Evolutionary conservation across 64 coral and sea anemone species (phyloP), one percentile per base, ranked within the genome.

Genomic region (Actinia equina): DNA sequence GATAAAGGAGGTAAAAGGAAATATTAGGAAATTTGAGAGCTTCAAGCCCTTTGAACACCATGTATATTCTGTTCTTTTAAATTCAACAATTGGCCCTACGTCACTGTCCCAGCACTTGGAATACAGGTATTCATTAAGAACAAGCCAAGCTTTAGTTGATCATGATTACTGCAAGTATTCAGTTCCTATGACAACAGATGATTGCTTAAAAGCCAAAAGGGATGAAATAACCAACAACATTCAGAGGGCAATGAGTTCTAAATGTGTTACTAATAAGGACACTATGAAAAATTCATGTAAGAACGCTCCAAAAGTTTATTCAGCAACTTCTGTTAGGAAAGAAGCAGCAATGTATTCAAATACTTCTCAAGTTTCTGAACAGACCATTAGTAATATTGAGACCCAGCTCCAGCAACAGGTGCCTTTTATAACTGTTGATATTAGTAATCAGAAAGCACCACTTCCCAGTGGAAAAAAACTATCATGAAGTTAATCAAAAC

Each of bases 401-500:
- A 56, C 65, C 71, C 86, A 88, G 51, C 86, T 88, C 71, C 44
- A 88, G 52, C 44, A 88, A 80, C 42, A 88, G 56, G 71, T 49
- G 37, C 64, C 60, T 77, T 51, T 49, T 22, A 49, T 82, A 26
- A 82, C 76, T 65, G 62, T 82, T 82, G 25, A 81, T 82, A 89
- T 89, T 58, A 89, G 58, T 56, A 89, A 89, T 81, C 52, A 43
- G 77, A 89, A 89, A 56, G 88, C 30, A 52, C 19, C 88, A 54
- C 17, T 7, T 42, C 43, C 88, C 79, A 16, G 19, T 37, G 45
- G 77, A 78, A 67, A n/a, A 80, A 89, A 89, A 89, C 79, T 89
- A 89, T 82, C 56, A 89, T 89, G 88, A 83, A 60, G 88, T 83
- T 60, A 65, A 56, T 46, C 88, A 89, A 82, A 89, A 89, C 79